Conservation (phyloP, 2,888 invertebrate genomes). For the Seladonia tumulorum region DNA sequence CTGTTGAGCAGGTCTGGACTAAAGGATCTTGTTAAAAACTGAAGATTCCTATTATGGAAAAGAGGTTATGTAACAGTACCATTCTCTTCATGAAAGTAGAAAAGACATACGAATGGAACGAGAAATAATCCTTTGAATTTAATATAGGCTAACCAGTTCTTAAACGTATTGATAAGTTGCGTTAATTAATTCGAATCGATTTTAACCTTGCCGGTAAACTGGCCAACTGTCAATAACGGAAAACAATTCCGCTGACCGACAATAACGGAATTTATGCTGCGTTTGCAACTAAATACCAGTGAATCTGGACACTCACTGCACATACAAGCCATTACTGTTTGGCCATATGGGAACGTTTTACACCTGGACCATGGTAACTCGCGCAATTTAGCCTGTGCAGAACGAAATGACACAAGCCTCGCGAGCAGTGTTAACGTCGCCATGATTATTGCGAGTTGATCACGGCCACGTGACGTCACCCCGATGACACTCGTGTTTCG, state of each 20-base stretch:
- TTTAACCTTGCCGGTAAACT: slow-evolving; percentile 29
- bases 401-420: slow-evolving; percentile 75
- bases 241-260: not conserved
- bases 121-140: not conserved
- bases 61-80: not conserved
- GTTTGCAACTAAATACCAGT: slow-evolving; percentile 1
- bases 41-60: too few species aligned
- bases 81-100: not conserved
- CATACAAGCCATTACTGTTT: slow-evolving; percentile 73
- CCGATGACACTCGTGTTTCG: slow-evolving; percentile 50
- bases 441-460: slow-evolving; percentile 75
- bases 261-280: not conserved
- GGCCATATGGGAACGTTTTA: slow-evolving; percentile 60
- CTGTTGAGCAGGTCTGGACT: too few species aligned
- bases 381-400: slow-evolving; percentile 70
- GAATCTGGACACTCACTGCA: slow-evolving; percentile 78
- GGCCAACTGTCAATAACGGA: slow-evolving; percentile 10
- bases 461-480: slow-evolving; percentile 72
- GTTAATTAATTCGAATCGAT: too few species aligned
- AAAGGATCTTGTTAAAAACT: too few species aligned
- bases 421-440: slow-evolving; percentile 78
- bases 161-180: not conserved
- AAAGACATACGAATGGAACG: not conserved
- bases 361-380: slow-evolving; percentile 68
- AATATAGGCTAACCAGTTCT: too few species aligned